These are phyloP conservation scores for Aphaenogaster floridana DNA, from an alignment of 1,140 invertebrate species.

Conservation along the genomic window DNA sequence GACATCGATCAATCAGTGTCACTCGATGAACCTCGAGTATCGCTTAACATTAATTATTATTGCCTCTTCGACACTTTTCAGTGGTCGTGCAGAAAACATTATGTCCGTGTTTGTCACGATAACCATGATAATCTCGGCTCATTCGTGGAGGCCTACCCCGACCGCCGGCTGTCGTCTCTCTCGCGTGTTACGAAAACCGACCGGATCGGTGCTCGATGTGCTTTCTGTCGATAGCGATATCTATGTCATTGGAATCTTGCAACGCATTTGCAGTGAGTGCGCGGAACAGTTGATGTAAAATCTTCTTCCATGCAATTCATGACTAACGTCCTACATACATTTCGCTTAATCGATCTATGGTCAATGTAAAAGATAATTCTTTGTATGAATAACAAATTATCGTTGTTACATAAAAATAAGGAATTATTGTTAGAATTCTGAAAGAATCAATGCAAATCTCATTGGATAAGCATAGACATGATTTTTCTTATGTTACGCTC, in stretches of 20 bases:
- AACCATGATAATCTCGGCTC: conserved; percentile 61
- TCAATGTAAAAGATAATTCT: not conserved
- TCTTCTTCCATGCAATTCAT: not conserved
- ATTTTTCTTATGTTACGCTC: not conserved
- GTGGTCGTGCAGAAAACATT: conserved; percentile 76
- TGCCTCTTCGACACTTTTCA: conserved; percentile 85
- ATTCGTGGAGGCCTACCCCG: not conserved
- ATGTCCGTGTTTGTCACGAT: conserved; percentile 71
- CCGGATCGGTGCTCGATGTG: conserved; percentile 2
- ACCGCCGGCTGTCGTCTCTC: not conserved
- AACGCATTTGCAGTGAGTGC: conserved; percentile 10
- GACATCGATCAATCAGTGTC: conserved; percentile 87
- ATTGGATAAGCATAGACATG: not conserved
- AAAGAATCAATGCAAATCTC: not conserved
- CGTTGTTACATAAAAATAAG: not conserved
- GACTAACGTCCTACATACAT: not conserved
- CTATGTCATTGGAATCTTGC: conserved; percentile 57
- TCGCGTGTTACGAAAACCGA: conserved; percentile 62
- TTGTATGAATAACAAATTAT: not conserved
- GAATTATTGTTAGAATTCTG: not conserved
- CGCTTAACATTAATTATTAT: conserved; percentile 87
- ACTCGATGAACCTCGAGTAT: conserved; percentile 81
- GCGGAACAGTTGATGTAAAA: conserved; percentile 46
- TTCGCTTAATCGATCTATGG: not conserved
- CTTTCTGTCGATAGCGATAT: conserved; percentile 24